phyloP scores from a whole-genome alignment of 2,797 vertebrate species.

The Furcifer pardalis region DNA sequence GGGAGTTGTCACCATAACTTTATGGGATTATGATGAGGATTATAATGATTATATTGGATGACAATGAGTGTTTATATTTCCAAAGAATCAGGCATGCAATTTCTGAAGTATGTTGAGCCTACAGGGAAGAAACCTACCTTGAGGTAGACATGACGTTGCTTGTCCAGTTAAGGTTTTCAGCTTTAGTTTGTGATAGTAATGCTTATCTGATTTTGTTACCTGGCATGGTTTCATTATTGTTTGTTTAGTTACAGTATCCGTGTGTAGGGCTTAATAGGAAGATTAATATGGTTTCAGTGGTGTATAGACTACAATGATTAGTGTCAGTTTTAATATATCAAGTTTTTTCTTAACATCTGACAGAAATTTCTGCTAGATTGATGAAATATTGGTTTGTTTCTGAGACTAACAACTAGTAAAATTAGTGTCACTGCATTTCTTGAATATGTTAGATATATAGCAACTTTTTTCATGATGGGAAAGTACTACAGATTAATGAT shows the following conservation, averaged over 20 bases:
- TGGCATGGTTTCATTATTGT: slow-evolving; percentile 7
- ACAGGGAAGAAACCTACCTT: slow-evolving; percentile 58
- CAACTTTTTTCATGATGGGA: neutral
- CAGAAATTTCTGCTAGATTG: neutral
- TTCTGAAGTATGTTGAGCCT: slow-evolving; percentile 60
- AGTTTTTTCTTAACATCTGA: slow-evolving; percentile 56
- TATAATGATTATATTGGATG: slow-evolving; percentile 1
- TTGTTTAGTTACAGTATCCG: slow-evolving; percentile 5
- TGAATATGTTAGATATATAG: neutral
- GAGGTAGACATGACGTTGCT: slow-evolving; percentile 64
- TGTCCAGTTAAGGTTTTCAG: slow-evolving; percentile 57
- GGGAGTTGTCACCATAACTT: slow-evolving; percentile 1
- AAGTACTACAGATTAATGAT: neutral
- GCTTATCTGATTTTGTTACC: slow-evolving; percentile 57
- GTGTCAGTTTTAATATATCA: slow-evolving; percentile 47
- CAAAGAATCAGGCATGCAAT: slow-evolving; percentile 49
- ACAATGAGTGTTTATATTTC: slow-evolving; percentile 57
- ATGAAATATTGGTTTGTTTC: neutral
- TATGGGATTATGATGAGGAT: slow-evolving; percentile 3
- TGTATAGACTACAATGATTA: slow-evolving; percentile 36
- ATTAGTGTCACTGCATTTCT: neutral
- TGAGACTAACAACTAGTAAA: neutral
- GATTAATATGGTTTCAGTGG: slow-evolving; percentile 61
- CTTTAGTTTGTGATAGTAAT: slow-evolving; percentile 65
- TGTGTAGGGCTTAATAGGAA: neutral